phyloP scores from a whole-genome alignment of 2,888 invertebrate species.

The Catocala nupta region DNA sequence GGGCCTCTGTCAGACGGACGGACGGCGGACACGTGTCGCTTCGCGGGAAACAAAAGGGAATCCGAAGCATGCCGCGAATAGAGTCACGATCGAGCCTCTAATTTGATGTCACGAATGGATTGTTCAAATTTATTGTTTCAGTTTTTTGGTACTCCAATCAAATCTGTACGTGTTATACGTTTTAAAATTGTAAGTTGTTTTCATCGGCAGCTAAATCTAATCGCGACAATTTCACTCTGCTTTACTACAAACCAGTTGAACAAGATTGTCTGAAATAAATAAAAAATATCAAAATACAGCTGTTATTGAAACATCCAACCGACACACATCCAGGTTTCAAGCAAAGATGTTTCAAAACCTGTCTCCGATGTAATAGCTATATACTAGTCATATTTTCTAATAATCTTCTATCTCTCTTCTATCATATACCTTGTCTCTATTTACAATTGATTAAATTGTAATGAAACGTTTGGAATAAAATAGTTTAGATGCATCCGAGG shows the following conservation, averaged over 20 bases:
- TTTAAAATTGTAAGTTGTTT: constrained; percentile 4
- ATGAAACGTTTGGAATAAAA: constrained; percentile 33
- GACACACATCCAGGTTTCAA: not conserved
- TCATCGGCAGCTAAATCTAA: not conserved
- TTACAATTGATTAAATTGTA: constrained; percentile 36
- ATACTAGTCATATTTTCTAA: too few relatives aligned
- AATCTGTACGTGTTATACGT: not conserved
- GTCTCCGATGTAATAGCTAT: too few relatives aligned
- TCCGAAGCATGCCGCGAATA: constrained; percentile 49
- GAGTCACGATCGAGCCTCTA: constrained; percentile 32
- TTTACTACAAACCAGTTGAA: not conserved
- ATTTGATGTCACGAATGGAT: constrained; percentile 22
- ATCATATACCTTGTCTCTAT: constrained; percentile 14
- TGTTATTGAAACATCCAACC: not conserved
- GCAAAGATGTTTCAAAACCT: too few relatives aligned
- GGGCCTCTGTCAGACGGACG: constrained; percentile 62
- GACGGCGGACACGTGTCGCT: constrained; percentile 61
- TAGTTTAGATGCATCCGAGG: constrained; percentile 32
- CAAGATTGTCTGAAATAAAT: not conserved
- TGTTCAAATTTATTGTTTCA: constrained; percentile 6
- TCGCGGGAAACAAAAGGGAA: constrained; percentile 52
- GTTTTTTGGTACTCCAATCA: not conserved
- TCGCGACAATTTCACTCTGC: not conserved
- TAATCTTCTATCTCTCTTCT: constrained; percentile 11
- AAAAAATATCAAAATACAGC: constrained; percentile 1